Percentiles rank a stretch among this genome's conserved stretches.
These are phyloP conservation scores for Calosoma granatense DNA, from an alignment of 1,140 invertebrate species.

Conservation along the genomic window DNA sequence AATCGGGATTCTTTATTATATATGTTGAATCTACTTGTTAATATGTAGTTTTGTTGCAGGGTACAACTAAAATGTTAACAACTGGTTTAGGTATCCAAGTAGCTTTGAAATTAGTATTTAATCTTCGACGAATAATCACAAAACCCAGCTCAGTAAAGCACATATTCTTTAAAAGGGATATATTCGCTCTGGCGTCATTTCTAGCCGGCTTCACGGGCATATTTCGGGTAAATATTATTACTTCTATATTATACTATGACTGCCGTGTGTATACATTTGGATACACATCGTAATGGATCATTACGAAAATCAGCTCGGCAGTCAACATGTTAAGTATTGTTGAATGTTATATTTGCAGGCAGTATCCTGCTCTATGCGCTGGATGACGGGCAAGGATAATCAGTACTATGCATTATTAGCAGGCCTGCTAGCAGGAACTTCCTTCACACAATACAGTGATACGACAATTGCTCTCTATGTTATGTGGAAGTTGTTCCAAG, in stretches of 20 bases:
- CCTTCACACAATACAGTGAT: constrained; percentile 54
- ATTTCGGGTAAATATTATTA: constrained; percentile 44
- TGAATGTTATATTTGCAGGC: constrained; percentile 36
- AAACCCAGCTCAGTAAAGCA: constrained; percentile 39
- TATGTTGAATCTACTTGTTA: neutral
- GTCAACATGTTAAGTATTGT: no score
- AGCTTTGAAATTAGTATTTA: constrained; percentile 43
- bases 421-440: constrained; percentile 48
- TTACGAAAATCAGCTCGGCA: no score
- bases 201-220: constrained; percentile 51
- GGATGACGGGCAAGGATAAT: constrained; percentile 44
- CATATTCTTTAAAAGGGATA: constrained; percentile 43
- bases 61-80: constrained; percentile 44
- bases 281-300: no score
- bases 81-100: constrained; percentile 49
- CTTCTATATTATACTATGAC: no score
- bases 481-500: constrained; percentile 61
- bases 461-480: constrained; percentile 58
- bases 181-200: constrained; percentile 48
- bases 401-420: constrained; percentile 50
- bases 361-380: constrained; percentile 46
- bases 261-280: no score
- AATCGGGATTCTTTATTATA: neutral
- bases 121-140: constrained; percentile 37
- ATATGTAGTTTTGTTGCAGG: constrained; percentile 35